Evolutionary conservation across 2,888 invertebrate species (phyloP).

Genomic region (Thecocarcelia acutangulata): DNA sequence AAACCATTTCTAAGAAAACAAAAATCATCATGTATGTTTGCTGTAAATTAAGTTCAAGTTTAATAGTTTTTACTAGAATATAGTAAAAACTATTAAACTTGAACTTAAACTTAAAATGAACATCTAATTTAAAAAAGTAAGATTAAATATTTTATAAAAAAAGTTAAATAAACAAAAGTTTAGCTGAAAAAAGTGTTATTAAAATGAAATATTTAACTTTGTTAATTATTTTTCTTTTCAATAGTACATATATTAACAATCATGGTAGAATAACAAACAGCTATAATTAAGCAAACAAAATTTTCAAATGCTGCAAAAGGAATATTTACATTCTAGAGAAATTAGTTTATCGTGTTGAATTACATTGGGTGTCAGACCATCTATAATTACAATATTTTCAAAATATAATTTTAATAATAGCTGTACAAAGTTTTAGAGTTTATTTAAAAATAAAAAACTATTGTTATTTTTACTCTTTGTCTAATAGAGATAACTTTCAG

Average conservation of each 20-base stretch:
- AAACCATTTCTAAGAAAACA: slow-evolving; percentile 18
- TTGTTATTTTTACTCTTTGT: slow-evolving; percentile 19
- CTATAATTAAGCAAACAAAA: slow-evolving; percentile 48
- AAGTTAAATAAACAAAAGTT: slow-evolving; percentile 46
- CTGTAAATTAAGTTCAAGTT: slow-evolving; percentile 66
- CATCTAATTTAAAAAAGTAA: slow-evolving; percentile 53
- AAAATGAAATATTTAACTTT: slow-evolving; percentile 64
- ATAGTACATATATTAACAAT: background rate
- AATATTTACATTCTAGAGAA: too few species aligned
- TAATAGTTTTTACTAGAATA: slow-evolving; percentile 61
- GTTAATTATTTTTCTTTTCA: slow-evolving; percentile 52
- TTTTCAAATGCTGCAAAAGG: slow-evolving; percentile 1
- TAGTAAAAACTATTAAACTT: background rate
- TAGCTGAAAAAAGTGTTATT: slow-evolving; percentile 57
- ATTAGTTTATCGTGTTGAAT: slow-evolving; percentile 24
- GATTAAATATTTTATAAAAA: slow-evolving; percentile 59
- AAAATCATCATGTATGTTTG: slow-evolving; percentile 51
- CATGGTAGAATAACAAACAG: background rate
- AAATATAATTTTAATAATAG: slow-evolving; percentile 11
- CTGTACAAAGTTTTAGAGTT: slow-evolving; percentile 15
- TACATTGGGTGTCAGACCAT: slow-evolving; percentile 1
- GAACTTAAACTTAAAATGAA: background rate
- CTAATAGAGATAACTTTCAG: slow-evolving; percentile 1
- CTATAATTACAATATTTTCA: slow-evolving; percentile 7
- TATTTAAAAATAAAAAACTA: slow-evolving; percentile 14